Evolutionary conservation across 1,140 invertebrate species (phyloP), one percentile per base, ranked within the genome.

Genomic region (Proctacanthus coquilletti): DNA sequence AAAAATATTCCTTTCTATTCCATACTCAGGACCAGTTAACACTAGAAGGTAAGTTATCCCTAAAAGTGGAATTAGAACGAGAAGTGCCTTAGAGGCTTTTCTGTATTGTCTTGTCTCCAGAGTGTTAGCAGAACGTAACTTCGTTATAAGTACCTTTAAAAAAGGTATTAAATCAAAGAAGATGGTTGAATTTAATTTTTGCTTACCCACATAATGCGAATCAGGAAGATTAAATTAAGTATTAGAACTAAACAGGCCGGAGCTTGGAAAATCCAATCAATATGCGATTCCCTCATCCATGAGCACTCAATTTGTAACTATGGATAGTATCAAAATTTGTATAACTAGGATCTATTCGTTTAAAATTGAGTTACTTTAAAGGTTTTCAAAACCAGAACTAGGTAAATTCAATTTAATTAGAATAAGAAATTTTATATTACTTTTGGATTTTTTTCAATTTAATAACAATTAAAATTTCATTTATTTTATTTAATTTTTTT

Each of bases 151-250:
- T 14, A 93, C 81, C 82, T 86, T 46, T 2, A 47, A 39, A n/a
- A n/a, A n/a, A n/a, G n/a, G n/a, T n/a, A n/a, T n/a, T n/a, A n/a
- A n/a, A n/a, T n/a, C n/a, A n/a, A n/a, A n/a, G 8, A 8, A 8
- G 23, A 25, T 25, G 8, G 23, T 25, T 25, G 8, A 8, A n/a
- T 4, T 33, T 33, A 17, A 5, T 10, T 32, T 34, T 38, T 36
- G 75, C 78, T 71, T 46, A 85, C 86, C 84, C 85, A 89, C 80
- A 95, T 91, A 46, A 95, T 92, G 60, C 79, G 78, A 46, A 78
- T 68, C 18, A 94, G 74, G 61, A 94, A 93, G 37, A 89, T 66
- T 2, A 88, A 69, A 57, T 95, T 95, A 19, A 84, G 62, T 35
- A 78, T 69, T 3, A 87, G 64, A 11, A 84, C 79, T 19, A 70